These are phyloP conservation scores for Drosophila aldrichi DNA, from an alignment of 2,888 invertebrate species.

Conservation along the genomic window DNA sequence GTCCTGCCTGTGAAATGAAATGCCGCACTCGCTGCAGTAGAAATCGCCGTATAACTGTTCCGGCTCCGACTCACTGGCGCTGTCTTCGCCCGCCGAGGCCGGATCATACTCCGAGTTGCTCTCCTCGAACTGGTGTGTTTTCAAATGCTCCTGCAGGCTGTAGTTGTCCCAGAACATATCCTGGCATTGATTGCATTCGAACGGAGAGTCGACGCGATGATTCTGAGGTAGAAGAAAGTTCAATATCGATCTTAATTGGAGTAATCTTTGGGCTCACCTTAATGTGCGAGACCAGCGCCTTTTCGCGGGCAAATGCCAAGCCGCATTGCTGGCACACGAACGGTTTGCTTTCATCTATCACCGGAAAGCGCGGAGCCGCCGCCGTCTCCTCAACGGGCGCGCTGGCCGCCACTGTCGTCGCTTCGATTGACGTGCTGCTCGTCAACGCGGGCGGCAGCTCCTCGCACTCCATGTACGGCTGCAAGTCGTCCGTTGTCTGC, in stretches of 20 bases:
- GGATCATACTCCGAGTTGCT: conserved; percentile 85
- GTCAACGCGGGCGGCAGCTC: conserved; percentile 45
- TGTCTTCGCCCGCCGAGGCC: conserved; percentile 84
- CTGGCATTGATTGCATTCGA: conserved; percentile 92
- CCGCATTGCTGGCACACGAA: conserved; percentile 92
- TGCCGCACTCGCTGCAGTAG: conserved; percentile 91
- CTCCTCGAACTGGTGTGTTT: conserved; percentile 87
- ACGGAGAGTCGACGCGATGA: conserved; percentile 92
- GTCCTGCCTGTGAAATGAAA: conserved; percentile 92
- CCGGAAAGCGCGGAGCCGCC: conserved; percentile 85
- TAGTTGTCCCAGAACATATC: conserved; percentile 92
- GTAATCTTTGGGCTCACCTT: conserved; percentile 84
- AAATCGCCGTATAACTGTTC: conserved; percentile 88
- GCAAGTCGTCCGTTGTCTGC: conserved; percentile 28
- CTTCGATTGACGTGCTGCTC: conserved; percentile 13
- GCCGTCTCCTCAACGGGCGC: conserved; percentile 13
- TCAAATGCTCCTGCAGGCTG: conserved; percentile 87
- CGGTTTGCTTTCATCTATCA: conserved; percentile 90
- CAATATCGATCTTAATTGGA: neutral
- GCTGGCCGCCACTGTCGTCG: conserved; percentile 21
- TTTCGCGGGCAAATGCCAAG: conserved; percentile 92
- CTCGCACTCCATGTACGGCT: conserved; percentile 51
- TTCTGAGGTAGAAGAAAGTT: conserved; percentile 85
- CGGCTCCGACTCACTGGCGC: conserved; percentile 86
- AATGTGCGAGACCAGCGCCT: conserved; percentile 91